Percentiles rank a stretch among this genome's conserved stretches.
Conservation (phyloP, 2,113 vertebrate genomes). For the Prunella fulvescens region DNA sequence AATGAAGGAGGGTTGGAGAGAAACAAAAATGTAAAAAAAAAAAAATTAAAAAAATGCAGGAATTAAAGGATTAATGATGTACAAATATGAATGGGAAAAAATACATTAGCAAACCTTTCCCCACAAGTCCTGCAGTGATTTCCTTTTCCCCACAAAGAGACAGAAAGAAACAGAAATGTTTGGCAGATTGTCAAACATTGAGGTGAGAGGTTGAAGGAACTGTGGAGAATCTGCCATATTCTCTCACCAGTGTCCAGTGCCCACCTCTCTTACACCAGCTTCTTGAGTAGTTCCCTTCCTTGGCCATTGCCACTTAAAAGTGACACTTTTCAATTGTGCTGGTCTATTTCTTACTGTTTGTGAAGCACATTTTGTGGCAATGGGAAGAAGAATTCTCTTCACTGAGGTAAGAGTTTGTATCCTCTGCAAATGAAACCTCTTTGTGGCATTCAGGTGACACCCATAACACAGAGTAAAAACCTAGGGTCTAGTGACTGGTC, state of each 20-base stretch:
- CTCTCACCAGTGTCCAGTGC: not conserved
- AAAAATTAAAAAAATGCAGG: not conserved
- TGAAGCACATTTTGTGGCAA: not conserved
- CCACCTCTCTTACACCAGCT: not conserved
- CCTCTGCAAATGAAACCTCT: not conserved
- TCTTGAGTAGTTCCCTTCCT: not conserved
- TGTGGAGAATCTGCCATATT: not conserved
- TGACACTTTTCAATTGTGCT: not conserved
- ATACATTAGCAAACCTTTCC: not conserved
- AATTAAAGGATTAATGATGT: not conserved
- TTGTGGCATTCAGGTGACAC: not conserved
- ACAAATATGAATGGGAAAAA: not conserved
- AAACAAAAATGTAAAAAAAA: not conserved
- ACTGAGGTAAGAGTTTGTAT: not conserved
- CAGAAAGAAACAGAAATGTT: not conserved
- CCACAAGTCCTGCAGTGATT: not conserved
- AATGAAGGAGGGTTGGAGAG: not conserved
- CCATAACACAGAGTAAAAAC: not conserved
- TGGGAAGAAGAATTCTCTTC: not conserved
- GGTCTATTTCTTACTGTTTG: not conserved
- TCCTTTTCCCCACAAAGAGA: not conserved
- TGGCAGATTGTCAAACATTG: not conserved
- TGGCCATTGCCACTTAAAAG: accelerated
- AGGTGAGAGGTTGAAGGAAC: not conserved
- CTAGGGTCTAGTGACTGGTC: not conserved